Conservation (phyloP, 2,113 vertebrate genomes). For the Scomber japonicus region DNA sequence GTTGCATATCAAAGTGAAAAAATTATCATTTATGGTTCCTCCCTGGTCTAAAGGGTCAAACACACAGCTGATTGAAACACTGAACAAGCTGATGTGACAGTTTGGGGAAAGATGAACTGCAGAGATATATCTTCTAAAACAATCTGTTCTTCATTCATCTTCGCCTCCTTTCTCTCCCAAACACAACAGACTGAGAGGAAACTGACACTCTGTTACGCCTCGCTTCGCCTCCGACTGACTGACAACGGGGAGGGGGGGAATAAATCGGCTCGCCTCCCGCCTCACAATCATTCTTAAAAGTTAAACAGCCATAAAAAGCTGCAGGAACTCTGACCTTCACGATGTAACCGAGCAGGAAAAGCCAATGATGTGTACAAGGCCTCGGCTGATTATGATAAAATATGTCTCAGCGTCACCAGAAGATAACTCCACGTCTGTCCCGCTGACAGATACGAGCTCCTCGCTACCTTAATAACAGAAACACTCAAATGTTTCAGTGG, state of each 20-base stretch:
- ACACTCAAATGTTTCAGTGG: slow-evolving; percentile 87
- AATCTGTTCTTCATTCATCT: neutral
- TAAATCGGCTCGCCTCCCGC: slow-evolving; percentile 54
- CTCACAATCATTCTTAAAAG: slow-evolving; percentile 87
- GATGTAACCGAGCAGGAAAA: slow-evolving; percentile 94
- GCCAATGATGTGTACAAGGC: slow-evolving; percentile 96
- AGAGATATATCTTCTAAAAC: too few relatives aligned
- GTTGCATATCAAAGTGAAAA: too few relatives aligned
- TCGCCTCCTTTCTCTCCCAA: neutral
- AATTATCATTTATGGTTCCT: too few relatives aligned
- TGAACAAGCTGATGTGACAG: neutral
- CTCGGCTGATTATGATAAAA: slow-evolving; percentile 95
- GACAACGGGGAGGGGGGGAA: slow-evolving; percentile 51
- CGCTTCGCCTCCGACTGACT: slow-evolving; percentile 14
- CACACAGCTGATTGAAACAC: too few relatives aligned
- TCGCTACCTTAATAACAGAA: slow-evolving; percentile 88
- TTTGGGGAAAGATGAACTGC: too few relatives aligned
- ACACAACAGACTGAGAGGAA: neutral
- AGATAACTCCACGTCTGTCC: slow-evolving; percentile 89
- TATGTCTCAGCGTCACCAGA: slow-evolving; percentile 86
- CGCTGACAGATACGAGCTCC: slow-evolving; percentile 87
- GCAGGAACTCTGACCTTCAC: slow-evolving; percentile 95
- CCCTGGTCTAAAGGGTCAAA: too few relatives aligned
- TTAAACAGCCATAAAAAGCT: slow-evolving; percentile 92
- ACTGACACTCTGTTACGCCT: neutral